Percentiles rank a stretch among this genome's conserved stretches.
Evolutionary conservation across 2,113 vertebrate genomes (phyloP).

Genomic region (Festucalex cinctus): DNA sequence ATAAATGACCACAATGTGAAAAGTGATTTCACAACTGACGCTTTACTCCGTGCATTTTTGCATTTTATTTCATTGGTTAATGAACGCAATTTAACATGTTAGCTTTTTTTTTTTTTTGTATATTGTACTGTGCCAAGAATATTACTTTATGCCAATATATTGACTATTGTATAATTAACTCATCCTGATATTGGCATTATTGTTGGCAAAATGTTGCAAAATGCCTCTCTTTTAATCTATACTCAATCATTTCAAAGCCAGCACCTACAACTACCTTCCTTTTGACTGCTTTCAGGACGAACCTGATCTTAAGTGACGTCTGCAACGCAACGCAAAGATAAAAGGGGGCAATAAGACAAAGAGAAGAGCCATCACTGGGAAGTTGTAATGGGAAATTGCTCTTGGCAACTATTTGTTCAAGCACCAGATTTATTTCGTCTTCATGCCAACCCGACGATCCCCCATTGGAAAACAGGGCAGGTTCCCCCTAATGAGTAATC

Average conservation of each 20-base stretch:
- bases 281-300: constrained; percentile 49
- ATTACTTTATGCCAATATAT: background rate
- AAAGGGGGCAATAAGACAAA: constrained; percentile 43
- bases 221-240: background rate
- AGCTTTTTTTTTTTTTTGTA: background rate
- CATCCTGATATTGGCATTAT: background rate
- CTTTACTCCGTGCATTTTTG: background rate
- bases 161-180: background rate
- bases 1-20: background rate
- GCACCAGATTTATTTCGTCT: constrained; percentile 80
- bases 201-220: background rate
- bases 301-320: constrained; percentile 78
- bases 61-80: background rate
- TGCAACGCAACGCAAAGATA: constrained; percentile 53
- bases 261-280: constrained; percentile 23
- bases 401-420: constrained; percentile 99
- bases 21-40: background rate
- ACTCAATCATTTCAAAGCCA: constrained; percentile 11
- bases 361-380: constrained; percentile 79
- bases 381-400: constrained; percentile 98
- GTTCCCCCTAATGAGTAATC: constrained; percentile 99
- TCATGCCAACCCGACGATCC: constrained; percentile 87
- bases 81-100: background rate
- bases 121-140: background rate
- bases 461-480: constrained; percentile 97